Evolutionary conservation across 2,797 vertebrate species (phyloP), one percentile per base, ranked within the genome.

Genomic region (Clamator glandarius): DNA sequence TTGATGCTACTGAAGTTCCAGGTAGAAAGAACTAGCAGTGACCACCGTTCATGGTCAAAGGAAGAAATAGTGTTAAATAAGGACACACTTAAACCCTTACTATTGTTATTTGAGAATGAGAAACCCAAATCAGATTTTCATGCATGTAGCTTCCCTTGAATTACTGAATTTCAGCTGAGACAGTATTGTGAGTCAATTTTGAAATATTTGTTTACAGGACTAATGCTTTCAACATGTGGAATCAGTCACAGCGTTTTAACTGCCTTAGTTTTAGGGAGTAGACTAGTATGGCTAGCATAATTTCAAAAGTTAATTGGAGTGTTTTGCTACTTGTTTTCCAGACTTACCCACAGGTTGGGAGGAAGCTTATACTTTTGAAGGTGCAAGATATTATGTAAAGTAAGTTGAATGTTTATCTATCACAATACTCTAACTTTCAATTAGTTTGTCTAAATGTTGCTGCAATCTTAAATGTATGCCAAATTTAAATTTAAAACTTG

Each of bases 271-370:
- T 21, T 26, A 24, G 46, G 82, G 87, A 66, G 54, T 51, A 55
- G 35, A 75, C n/a, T 33, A 68, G 87, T 41, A 82, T 74, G 76
- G 24, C 50, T 19, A 84, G 28, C 62, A 64, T 77, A 0, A 31
- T 90, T 92, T 92, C 79, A 55, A 15, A 96, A 89, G 78, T 42
- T 96, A 93, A 94, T 73, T 93, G 77, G 10, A n/a, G 48, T 95
- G 78, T 93, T 93, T 87, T 94, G 51, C 84, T 92, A 5, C 52
- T 93, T 88, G 81, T 97, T 55, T 97, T 92, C 59, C 98, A 99
- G 99, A 99, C 97, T 97, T 99, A 96, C 99, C 99, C 66, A 99
- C 98, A n/a, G 99, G 99, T 90, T 99, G 99, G 99, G 99, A 99
- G 95, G 99, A 99, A 98, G 99, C 99, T 33, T 99, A 98, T 93